phyloP scores from a whole-genome alignment of 2,888 invertebrate species.

The Phaedon cochleariae region DNA sequence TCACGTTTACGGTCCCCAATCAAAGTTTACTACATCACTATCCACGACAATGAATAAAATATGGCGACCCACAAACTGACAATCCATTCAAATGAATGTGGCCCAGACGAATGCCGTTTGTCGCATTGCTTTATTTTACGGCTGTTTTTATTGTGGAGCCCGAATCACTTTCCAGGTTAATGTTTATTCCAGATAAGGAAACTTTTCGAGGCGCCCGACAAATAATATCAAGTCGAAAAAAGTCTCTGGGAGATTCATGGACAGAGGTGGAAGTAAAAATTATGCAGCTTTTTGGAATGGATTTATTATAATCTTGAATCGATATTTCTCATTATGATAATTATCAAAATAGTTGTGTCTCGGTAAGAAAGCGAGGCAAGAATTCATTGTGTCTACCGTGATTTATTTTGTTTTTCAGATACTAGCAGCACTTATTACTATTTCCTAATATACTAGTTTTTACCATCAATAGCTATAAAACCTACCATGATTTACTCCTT shows the following conservation, averaged over 20 bases:
- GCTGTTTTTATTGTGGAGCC: conserved; percentile 26
- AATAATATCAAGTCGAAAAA: not conserved
- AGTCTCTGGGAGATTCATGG: not conserved
- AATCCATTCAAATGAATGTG: not conserved
- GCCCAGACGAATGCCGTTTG: conserved; percentile 30
- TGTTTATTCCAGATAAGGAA: conserved; percentile 33
- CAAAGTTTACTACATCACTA: conserved; percentile 1
- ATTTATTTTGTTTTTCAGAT: no score
- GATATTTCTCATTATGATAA: no score
- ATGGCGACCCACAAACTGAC: not conserved
- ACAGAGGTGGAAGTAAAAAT: not conserved
- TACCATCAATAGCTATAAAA: no score
- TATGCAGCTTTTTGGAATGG: no score
- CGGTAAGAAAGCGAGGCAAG: no score
- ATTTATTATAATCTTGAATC: no score
- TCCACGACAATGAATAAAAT: conserved; percentile 1
- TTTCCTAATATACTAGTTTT: no score
- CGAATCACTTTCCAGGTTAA: conserved; percentile 33
- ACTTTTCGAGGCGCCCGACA: not conserved
- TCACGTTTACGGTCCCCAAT: not conserved
- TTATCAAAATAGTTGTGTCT: no score
- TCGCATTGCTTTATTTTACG: conserved; percentile 29
- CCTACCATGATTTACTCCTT: no score
- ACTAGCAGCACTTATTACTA: no score
- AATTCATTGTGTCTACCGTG: no score